Percentiles rank a stretch among this genome's conserved stretches.
phyloP scores from a whole-genome alignment of 2,888 invertebrate species.

The Chaitophorus viminalis region DNA sequence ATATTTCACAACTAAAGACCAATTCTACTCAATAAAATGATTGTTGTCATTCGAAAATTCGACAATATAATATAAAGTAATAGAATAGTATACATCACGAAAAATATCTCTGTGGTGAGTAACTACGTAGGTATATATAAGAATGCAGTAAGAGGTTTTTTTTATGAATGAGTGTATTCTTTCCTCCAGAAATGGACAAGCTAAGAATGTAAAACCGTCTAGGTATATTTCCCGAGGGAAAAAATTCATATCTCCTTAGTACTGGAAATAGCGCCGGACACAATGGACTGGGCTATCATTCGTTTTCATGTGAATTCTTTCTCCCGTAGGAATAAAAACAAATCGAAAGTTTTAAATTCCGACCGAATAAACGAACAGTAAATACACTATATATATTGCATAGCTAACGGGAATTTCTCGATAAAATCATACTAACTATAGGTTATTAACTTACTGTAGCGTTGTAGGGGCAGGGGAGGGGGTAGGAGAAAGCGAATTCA shows the following conservation, averaged over 20 bases:
- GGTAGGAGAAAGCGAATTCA: not conserved
- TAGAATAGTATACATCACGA: not conserved
- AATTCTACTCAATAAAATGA: not conserved
- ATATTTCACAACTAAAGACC: too few species aligned
- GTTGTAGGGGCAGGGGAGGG: too few species aligned
- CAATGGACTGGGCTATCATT: slow-evolving; percentile 36
- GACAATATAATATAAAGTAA: not conserved
- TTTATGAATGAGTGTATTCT: slow-evolving; percentile 16
- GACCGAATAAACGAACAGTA: slow-evolving; percentile 5
- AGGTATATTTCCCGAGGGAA: slow-evolving; percentile 53
- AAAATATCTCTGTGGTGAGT: not conserved
- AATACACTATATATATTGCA: not conserved
- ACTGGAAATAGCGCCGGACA: slow-evolving; percentile 15
- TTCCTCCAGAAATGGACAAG: not conserved
- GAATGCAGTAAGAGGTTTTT: not conserved
- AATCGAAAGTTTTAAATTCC: slow-evolving; percentile 38
- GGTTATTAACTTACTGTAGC: too few species aligned
- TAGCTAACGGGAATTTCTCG: not conserved
- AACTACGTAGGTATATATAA: not conserved
- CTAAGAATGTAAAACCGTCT: slow-evolving; percentile 26
- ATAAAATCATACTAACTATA: not conserved
- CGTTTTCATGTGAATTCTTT: slow-evolving; percentile 33
- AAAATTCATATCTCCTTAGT: slow-evolving; percentile 39
- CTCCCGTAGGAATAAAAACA: slow-evolving; percentile 11
- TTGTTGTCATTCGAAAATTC: not conserved